Conservation (phyloP, 2,113 vertebrate genomes). For the Micronycteris hirsuta region DNA sequence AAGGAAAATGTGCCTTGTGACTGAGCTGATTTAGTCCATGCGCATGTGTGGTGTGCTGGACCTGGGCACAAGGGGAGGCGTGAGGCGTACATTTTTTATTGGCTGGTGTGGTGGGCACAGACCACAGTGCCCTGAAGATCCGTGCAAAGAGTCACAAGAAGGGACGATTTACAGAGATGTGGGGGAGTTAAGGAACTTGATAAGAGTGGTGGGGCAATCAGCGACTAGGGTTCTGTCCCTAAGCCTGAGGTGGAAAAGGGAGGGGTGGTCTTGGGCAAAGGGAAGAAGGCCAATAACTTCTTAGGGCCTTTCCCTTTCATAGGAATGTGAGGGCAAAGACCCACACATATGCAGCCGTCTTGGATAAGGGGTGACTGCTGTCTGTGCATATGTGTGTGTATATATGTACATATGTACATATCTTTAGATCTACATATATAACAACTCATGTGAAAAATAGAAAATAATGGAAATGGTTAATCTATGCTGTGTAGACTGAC, state of each 20-base stretch:
- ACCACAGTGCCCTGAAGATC: not conserved
- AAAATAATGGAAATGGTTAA: too few species aligned
- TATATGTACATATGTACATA: too few species aligned
- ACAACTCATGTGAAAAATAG: too few species aligned
- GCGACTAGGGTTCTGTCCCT: not conserved
- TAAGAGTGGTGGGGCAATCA: not conserved
- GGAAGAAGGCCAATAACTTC: not conserved
- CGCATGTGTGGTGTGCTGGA: not conserved
- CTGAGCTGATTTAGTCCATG: not conserved
- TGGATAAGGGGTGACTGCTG: not conserved
- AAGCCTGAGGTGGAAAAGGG: not conserved
- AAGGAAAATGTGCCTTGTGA: not conserved
- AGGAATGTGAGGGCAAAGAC: not conserved
- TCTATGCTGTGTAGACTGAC: too few species aligned
- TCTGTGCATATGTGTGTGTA: too few species aligned
- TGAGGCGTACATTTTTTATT: not conserved
- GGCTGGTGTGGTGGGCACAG: not conserved
- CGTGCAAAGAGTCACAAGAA: not conserved
- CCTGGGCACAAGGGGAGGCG: not conserved
- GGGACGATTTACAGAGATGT: not conserved
- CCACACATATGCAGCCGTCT: not conserved
- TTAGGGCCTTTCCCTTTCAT: not conserved
- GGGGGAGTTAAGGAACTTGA: not conserved
- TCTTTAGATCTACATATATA: too few species aligned
- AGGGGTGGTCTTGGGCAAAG: fast-evolving